Evolutionary conservation across 2,113 vertebrate genomes (phyloP).

Genomic region (Puffinus mauretanicus): DNA sequence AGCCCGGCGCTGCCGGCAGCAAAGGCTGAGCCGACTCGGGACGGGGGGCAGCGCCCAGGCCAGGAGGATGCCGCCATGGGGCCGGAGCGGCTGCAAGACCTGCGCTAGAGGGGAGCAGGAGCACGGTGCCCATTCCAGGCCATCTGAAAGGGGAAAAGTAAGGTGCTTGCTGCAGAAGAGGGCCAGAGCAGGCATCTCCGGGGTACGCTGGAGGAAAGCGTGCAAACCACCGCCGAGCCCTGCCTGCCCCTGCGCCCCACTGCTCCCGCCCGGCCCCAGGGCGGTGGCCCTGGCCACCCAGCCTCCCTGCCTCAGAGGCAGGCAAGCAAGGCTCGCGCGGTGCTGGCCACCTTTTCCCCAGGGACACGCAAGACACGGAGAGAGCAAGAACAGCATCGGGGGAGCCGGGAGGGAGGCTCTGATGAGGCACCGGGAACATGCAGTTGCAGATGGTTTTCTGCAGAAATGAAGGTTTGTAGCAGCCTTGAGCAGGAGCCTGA

Average conservation of each 20-base stretch:
- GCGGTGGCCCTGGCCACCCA: neutral
- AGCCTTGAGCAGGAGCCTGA: neutral
- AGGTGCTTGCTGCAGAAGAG: neutral
- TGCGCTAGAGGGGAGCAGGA: neutral
- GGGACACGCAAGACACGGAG: neutral
- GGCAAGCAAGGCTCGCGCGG: accelerated
- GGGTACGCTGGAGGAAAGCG: neutral
- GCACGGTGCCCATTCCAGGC: neutral
- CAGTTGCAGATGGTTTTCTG: neutral
- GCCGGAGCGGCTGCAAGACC: neutral
- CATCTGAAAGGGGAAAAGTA: neutral
- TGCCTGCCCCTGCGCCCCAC: neutral
- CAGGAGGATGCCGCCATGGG: neutral
- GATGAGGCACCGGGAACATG: accelerated
- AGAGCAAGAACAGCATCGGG: neutral
- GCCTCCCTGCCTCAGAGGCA: neutral
- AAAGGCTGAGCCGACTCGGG: accelerated
- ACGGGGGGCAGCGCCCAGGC: no score
- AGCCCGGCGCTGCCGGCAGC: neutral
- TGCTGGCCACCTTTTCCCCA: neutral
- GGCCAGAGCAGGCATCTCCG: neutral
- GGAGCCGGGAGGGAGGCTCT: neutral
- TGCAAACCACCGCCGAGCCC: accelerated
- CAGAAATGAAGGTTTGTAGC: neutral
- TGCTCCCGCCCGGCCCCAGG: neutral